Conservation (phyloP, 1,140 invertebrate species). For the Holcopasites calliopsidis region DNA sequence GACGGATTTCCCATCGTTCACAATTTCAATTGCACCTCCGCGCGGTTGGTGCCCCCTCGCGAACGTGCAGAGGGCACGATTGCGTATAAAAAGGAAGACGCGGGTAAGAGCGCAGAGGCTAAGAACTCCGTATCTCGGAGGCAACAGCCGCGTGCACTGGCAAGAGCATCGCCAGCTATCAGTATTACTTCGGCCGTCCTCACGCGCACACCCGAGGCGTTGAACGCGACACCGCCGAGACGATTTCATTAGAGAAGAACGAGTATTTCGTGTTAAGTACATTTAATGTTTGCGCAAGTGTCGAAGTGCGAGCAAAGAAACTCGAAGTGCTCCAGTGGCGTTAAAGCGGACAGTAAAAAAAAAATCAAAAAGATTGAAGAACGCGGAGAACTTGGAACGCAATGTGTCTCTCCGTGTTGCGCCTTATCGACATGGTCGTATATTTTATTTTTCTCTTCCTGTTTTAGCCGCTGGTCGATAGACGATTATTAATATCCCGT, state of each 20-base stretch:
- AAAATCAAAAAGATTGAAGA: neutral
- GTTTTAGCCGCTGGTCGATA: neutral
- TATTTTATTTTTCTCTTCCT: neutral
- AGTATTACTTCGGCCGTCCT: conserved; percentile 69
- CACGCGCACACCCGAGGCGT: conserved; percentile 37
- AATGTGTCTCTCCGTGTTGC: neutral
- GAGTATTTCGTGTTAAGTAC: neutral
- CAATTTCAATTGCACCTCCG: neutral
- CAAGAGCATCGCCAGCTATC: conserved; percentile 62
- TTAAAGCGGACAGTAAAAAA: neutral
- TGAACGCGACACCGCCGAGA: conserved; percentile 15
- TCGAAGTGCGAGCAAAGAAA: neutral
- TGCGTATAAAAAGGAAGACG: conserved; percentile 18
- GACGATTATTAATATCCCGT: neutral
- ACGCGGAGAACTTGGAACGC: neutral
- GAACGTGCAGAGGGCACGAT: neutral
- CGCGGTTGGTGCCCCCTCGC: neutral
- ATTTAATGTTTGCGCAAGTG: neutral
- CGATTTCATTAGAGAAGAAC: conserved; percentile 6
- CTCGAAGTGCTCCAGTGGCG: neutral
- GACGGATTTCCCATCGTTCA: neutral
- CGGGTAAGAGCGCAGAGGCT: conserved; percentile 5
- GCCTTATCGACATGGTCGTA: neutral
- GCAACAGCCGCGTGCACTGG: conserved; percentile 52
- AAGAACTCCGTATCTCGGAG: conserved; percentile 45